Base-by-base conservation (phyloP, 2,797 vertebrate species). In the Gallirallus australis region DNA sequence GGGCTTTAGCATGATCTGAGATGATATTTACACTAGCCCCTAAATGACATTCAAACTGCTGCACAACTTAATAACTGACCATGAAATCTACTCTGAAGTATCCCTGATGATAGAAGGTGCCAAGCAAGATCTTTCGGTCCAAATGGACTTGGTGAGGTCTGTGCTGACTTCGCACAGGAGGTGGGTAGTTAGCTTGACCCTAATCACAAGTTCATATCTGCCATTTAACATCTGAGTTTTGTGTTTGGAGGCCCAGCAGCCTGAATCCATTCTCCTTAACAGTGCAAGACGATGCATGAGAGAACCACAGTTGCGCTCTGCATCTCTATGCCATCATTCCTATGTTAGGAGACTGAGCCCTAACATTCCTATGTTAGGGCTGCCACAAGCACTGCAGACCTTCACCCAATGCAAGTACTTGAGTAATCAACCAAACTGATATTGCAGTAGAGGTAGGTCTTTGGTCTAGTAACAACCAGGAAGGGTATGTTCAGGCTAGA, bases 281-380 rank as follows among this genome's bases (percentile, higher is more conserved):
- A 31, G 42, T 8, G 28, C 5, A 2, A 12, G 77, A 40, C 0
- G 3, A 52, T 48, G 21, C 31, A 17, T 6, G 40, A 33, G 14
- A 40, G n/a, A 53, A 2, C 3, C 2, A 1, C 45, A 37, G 31
- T 14, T 48, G 4, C 12, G 13, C 5, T 60, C 4, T 77, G 15
- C 4, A 16, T 3, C 23, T 73, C 64, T 3, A 1, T 18, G 10
- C 21, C 47, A 21, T 5, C 12, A 1, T 3, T 25, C 30, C 8
- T 15, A 10, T 1, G 7, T 56, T 31, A 16, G 65, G 31, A 64
- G 31, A 25, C 27, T 48, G 27, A 25, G 63, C n/a, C n/a, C n/a
- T n/a, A n/a, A n/a, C 12, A 1, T 3, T 25, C 30, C 8, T 15
- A 10, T 1, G 7, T 56, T 31, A 16, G 87, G 54, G 16, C 78